Evolutionary conservation across 2,113 vertebrate genomes (phyloP).

Genomic region (Percopsis transmontana): DNA sequence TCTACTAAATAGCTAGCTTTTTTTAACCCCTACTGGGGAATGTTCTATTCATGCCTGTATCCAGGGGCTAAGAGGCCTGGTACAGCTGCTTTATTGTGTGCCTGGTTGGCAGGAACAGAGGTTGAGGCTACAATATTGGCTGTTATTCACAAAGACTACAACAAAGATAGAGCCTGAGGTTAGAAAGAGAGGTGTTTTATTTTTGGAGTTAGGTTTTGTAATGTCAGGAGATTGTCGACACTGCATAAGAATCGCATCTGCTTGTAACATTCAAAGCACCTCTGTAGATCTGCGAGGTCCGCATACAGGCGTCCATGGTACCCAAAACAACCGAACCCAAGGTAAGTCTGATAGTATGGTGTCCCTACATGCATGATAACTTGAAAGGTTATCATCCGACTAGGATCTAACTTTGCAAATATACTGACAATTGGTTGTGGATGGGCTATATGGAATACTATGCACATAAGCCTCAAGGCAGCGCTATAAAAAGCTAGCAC

Average conservation of each 20-base stretch:
- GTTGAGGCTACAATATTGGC: conserved; percentile 47
- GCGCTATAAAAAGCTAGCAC: too few relatives aligned
- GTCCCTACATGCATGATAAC: too few relatives aligned
- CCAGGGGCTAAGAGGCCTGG: conserved; percentile 12
- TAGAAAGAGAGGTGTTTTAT: not conserved
- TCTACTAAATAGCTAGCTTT: conserved; percentile 16
- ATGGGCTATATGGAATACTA: too few relatives aligned
- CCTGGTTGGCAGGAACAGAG: conserved; percentile 37
- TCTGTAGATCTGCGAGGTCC: not conserved
- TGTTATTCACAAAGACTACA: conserved; percentile 14
- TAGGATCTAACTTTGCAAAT: too few relatives aligned
- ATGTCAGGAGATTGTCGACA: not conserved
- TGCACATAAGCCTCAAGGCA: too few relatives aligned
- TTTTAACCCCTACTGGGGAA: conserved; percentile 18
- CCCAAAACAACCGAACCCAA: not conserved
- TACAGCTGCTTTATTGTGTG: conserved; percentile 33
- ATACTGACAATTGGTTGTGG: too few relatives aligned
- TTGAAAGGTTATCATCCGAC: too few relatives aligned
- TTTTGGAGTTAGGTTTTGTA: not conserved
- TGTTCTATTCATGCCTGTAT: conserved; percentile 25
- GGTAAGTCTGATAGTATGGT: not conserved
- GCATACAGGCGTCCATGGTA: not conserved
- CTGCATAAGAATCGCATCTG: not conserved
- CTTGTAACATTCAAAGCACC: not conserved
- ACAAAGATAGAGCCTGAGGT: conserved; percentile 12